A percentile compares a stretch with the other conserved stretches of the same genome.
These are phyloP conservation scores for Philonicus albiceps DNA, from an alignment of 2,888 invertebrate genomes.

Conservation along the genomic window DNA sequence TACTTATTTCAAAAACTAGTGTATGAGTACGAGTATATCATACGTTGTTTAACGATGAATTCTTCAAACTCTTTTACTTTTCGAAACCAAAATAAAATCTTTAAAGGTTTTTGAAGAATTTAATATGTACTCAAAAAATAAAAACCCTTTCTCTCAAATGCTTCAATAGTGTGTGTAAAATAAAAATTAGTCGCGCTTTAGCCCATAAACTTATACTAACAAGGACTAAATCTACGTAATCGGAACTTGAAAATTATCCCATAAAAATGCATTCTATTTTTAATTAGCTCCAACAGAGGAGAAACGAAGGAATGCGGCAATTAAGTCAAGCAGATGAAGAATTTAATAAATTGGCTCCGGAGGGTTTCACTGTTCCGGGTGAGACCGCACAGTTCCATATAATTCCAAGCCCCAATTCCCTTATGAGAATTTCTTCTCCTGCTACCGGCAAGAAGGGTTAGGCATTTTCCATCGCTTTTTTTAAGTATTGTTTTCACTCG, in stretches of 20 bases:
- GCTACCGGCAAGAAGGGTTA: not conserved
- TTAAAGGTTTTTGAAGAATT: not conserved
- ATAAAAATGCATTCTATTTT: slow-evolving; percentile 24
- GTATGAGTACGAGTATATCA: too few relatives aligned
- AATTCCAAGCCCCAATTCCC: not conserved
- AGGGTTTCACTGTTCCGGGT: not conserved
- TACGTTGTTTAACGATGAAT: too few relatives aligned
- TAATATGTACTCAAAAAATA: not conserved
- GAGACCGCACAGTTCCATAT: not conserved
- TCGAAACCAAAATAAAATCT: too few relatives aligned
- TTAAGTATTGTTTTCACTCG: not conserved
- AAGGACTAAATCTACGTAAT: not conserved
- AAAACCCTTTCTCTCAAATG: not conserved
- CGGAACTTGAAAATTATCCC: slow-evolving; percentile 19
- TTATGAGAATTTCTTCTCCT: not conserved
- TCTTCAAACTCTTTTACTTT: too few relatives aligned
- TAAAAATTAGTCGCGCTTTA: not conserved
- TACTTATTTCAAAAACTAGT: too few relatives aligned
- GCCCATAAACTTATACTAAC: not conserved
- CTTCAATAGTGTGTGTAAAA: not conserved
- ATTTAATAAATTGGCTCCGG: slow-evolving; percentile 29
- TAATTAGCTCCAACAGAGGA: slow-evolving; percentile 8
- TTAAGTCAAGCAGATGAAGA: slow-evolving; percentile 21
- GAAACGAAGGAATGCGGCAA: slow-evolving; percentile 12
- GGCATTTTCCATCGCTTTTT: not conserved